A percentile compares a stretch with the other conserved stretches of the same genome.
phyloP scores from a whole-genome alignment of 2,888 invertebrate genomes.

The Artemia sinica region DNA sequence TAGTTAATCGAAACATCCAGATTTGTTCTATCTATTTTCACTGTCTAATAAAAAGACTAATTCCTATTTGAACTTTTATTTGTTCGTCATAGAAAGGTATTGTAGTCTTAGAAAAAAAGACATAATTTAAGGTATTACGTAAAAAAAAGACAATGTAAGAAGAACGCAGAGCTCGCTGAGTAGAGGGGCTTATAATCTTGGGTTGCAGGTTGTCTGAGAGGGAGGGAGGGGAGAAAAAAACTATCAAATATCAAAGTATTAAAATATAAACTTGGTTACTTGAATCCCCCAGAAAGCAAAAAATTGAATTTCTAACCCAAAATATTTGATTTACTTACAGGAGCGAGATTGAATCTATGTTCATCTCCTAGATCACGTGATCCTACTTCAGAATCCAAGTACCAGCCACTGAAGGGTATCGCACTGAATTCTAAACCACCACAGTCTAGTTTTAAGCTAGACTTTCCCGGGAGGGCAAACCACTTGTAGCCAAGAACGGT shows the following conservation, averaged over 20 bases:
- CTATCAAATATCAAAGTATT: no score
- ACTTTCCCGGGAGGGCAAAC: slow-evolving; percentile 79
- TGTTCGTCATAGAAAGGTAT: no score
- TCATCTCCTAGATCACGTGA: slow-evolving; percentile 76
- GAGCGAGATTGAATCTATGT: slow-evolving; percentile 67
- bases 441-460: slow-evolving; percentile 81
- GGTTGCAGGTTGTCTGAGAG: neutral
- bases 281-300: neutral
- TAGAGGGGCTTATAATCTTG: neutral
- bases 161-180: neutral
- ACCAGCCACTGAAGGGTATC: slow-evolving; percentile 94
- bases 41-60: no score
- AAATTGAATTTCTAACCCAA: neutral
- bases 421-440: slow-evolving; percentile 87
- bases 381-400: slow-evolving; percentile 91
- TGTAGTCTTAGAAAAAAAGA: neutral
- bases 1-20: no score
- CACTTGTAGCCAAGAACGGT: slow-evolving; percentile 64
- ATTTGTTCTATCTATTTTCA: no score
- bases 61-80: no score
- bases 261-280: neutral
- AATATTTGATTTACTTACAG: neutral
- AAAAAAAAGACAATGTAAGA: neutral
- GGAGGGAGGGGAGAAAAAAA: neutral
- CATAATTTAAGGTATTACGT: neutral